Evolutionary conservation across 2,113 vertebrate species (phyloP).

Genomic region (Daubentonia madagascariensis): DNA sequence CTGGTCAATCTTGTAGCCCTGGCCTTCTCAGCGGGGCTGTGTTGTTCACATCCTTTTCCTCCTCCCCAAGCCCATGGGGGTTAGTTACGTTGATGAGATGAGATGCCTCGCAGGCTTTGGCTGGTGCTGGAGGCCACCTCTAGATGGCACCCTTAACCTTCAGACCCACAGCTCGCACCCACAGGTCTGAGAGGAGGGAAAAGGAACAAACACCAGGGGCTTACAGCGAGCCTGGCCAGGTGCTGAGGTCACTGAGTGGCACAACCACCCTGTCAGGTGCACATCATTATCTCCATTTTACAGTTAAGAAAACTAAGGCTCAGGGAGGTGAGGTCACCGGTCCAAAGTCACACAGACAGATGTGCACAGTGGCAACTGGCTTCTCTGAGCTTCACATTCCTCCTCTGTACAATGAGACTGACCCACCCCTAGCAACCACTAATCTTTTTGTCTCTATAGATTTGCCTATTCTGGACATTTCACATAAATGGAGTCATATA

Average conservation of each 20-base stretch:
- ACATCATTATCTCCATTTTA: neutral
- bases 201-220: rapidly evolving
- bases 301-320: neutral
- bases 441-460: neutral
- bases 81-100: neutral
- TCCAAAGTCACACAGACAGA: neutral
- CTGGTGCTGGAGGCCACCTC: neutral
- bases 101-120: neutral
- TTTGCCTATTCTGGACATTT: neutral
- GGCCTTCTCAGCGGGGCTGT: neutral
- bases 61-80: neutral
- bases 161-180: neutral
- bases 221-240: rapidly evolving
- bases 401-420: neutral
- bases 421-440: neutral
- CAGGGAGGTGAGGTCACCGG: neutral
- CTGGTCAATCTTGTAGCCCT: neutral
- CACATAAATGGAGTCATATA: neutral
- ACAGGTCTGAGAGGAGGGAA: neutral
- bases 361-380: neutral
- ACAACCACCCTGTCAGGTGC: neutral
- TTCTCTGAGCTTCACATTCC: neutral
- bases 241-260: neutral
- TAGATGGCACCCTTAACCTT: slow-evolving; percentile 63
- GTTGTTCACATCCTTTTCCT: neutral